Evolutionary conservation across 2,888 invertebrate genomes (phyloP), one percentile per base, ranked within the genome.

Genomic region (Rhyacophila evoluta): DNA sequence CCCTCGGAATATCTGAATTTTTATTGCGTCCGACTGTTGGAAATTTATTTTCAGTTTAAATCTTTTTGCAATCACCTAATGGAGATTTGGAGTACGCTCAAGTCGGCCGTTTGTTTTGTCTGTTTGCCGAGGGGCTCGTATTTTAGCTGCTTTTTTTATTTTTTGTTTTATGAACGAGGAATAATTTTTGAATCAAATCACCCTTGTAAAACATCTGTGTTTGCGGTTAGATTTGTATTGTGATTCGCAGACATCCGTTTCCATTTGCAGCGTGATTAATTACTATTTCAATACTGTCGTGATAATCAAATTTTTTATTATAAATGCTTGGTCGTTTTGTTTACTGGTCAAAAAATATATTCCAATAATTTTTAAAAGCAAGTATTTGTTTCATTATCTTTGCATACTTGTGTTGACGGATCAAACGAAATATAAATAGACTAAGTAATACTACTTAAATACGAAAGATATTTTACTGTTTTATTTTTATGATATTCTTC

Each of bases 1-100:
- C 68, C 19, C 37, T 6, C 29, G 28, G 68, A 75, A 75, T 75
- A 75, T 75, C 75, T 75, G 75, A 75, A 75, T 75, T 75, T 74
- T 55, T 36, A 36, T 67, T 36, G n/a, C 33, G 69, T 29, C 28
- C 12, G 29, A 28, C 33, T 28, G 33, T 5, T 29, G 69, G n/a
- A 69, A 69, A 69, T 69, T 29, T 29, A 69, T 28, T 28, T 69
- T 69, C 33, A 33, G 69, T 69, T 69, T 69, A 69, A 69, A 69
- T 69, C 69, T 69, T 69, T 69, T 69, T 15, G 69, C 69, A 69
- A 69, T 69, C 33, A 69, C 69, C 68, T 75, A 75, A 75, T 75
- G 75, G 75, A 75, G 68, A 67, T 75, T 75, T 41, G 73, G 38
- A 27, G 41, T 73, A 19, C 39, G 72, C 38, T 41, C 12, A 41